These are phyloP conservation scores for Paramormyrops kingsleyae DNA, from an alignment of 2,113 vertebrate genomes.

Conservation along the genomic window DNA sequence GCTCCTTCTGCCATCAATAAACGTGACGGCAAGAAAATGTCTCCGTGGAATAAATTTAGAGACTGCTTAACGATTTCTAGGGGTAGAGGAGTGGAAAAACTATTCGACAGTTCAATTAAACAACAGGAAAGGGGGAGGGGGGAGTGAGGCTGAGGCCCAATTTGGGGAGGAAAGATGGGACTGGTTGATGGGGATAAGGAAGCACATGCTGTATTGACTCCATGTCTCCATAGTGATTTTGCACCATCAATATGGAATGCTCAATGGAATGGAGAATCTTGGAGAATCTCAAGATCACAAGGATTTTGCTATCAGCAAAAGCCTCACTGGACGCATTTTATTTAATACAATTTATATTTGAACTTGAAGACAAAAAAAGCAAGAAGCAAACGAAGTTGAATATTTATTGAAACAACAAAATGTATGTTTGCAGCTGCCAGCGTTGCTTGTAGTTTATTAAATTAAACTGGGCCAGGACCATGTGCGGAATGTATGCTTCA, in stretches of 20 bases:
- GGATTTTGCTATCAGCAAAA: background rate
- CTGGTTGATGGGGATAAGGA: background rate
- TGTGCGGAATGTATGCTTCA: background rate
- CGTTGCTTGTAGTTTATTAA: background rate
- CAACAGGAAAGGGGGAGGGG: background rate
- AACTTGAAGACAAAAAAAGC: background rate
- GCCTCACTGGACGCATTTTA: background rate
- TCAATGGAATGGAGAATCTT: background rate
- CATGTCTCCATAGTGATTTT: background rate
- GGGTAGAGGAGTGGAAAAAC: background rate
- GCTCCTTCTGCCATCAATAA: background rate
- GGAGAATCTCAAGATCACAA: background rate
- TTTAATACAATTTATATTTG: background rate
- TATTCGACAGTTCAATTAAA: background rate
- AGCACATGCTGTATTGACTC: background rate
- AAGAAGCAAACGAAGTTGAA: background rate
- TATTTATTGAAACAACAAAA: background rate
- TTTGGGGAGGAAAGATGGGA: background rate
- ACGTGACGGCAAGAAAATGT: background rate
- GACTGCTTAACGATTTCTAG: slow-evolving; percentile 3
- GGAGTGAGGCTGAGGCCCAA: background rate
- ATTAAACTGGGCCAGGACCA: background rate
- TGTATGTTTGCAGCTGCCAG: background rate
- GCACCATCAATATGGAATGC: background rate
- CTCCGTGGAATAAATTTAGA: background rate